These are phyloP conservation scores for Oreotrochilus melanogaster DNA, from an alignment of 2,113 vertebrate genomes.

Conservation along the genomic window DNA sequence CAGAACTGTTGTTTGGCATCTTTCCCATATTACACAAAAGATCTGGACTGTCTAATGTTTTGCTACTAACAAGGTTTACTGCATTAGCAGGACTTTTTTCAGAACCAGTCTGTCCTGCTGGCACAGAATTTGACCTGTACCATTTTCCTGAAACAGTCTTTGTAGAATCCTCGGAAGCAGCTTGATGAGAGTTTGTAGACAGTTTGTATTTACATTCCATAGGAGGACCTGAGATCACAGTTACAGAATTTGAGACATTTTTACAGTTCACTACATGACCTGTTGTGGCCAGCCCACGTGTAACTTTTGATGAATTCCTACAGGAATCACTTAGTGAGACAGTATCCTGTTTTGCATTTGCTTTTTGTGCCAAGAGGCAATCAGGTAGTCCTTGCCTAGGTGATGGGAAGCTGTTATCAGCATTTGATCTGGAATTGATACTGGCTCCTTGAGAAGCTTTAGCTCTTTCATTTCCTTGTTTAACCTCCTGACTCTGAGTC, in stretches of 20 bases:
- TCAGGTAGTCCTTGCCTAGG: slow-evolving; percentile 18
- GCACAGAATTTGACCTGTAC: slow-evolving; percentile 52
- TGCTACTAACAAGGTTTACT: neutral
- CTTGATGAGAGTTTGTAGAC: neutral
- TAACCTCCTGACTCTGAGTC: slow-evolving; percentile 76
- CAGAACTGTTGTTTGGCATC: neutral
- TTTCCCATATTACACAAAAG: neutral
- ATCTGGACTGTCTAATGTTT: neutral
- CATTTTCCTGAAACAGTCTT: slow-evolving; percentile 19
- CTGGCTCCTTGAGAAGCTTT: neutral
- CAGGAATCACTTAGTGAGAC: neutral
- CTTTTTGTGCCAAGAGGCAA: neutral
- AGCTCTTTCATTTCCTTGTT: slow-evolving; percentile 38
- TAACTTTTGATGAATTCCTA: neutral
- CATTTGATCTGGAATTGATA: slow-evolving; percentile 19
- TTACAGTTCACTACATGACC: neutral
- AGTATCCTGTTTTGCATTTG: neutral
- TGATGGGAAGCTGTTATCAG: neutral
- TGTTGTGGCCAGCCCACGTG: neutral
- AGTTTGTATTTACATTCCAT: neutral
- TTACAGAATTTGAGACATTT: neutral
- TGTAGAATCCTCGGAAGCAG: neutral
- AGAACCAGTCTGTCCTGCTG: neutral
- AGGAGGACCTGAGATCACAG: neutral
- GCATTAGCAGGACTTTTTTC: neutral